Evolutionary conservation across 2,888 invertebrate species (phyloP).

Genomic region (Drosophila bunnanda): DNA sequence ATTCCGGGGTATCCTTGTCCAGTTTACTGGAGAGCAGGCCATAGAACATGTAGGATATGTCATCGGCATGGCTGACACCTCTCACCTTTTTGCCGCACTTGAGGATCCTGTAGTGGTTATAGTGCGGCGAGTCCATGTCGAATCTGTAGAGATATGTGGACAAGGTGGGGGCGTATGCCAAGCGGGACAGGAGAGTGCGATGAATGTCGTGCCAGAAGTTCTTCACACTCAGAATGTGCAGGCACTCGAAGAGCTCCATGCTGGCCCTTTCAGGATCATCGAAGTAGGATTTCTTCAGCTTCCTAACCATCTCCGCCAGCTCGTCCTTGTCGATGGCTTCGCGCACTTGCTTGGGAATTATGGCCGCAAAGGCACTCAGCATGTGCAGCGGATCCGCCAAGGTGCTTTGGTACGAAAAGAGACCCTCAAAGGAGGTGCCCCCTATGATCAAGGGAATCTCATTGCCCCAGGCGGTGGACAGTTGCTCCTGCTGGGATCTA

Average conservation of each 20-base stretch:
- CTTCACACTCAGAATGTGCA: slow-evolving; percentile 63
- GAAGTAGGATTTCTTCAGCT: slow-evolving; percentile 68
- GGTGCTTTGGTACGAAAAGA: slow-evolving; percentile 73
- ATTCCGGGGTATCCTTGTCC: slow-evolving; percentile 68
- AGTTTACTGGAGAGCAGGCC: slow-evolving; percentile 66
- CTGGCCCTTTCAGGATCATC: slow-evolving; percentile 53
- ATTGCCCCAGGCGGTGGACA: slow-evolving; percentile 81
- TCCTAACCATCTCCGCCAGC: slow-evolving; percentile 54
- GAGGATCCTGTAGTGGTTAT: slow-evolving; percentile 79
- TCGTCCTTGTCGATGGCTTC: slow-evolving; percentile 57
- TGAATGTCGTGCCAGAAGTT: slow-evolving; percentile 84
- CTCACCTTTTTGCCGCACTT: slow-evolving; percentile 74
- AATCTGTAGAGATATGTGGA: slow-evolving; percentile 83
- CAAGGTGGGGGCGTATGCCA: slow-evolving; percentile 57
- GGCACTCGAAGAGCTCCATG: slow-evolving; percentile 66
- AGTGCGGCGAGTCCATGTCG: slow-evolving; percentile 82
- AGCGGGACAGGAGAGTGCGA: slow-evolving; percentile 76
- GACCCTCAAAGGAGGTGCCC: slow-evolving; percentile 82
- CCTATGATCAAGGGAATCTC: slow-evolving; percentile 82
- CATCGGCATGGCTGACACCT: slow-evolving; percentile 83
- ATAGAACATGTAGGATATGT: slow-evolving; percentile 83
- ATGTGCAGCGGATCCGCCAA: slow-evolving; percentile 70
- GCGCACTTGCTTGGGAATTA: slow-evolving; percentile 79
- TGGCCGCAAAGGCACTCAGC: slow-evolving; percentile 78
- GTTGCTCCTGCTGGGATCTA: slow-evolving; percentile 71